Evolutionary conservation across 2,888 invertebrate genomes (phyloP).

Genomic region (Euplexia lucipara): DNA sequence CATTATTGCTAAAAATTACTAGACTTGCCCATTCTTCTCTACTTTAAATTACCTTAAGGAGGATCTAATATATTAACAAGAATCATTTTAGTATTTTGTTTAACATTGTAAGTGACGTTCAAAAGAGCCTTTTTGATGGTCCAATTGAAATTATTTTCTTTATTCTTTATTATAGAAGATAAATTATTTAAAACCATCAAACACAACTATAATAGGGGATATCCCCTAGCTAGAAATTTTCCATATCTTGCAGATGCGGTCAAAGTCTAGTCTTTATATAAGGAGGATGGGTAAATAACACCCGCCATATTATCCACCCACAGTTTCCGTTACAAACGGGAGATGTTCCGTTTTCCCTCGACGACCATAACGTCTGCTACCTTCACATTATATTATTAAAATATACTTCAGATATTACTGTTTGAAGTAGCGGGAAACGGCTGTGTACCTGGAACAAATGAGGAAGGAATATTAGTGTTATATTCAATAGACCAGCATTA

Average conservation of each 20-base stretch:
- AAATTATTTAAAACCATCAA: background rate
- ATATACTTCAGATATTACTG: constrained; percentile 31
- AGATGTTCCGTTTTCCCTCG: constrained; percentile 27
- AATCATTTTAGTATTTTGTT: too few species aligned
- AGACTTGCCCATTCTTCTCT: too few species aligned
- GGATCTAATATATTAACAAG: too few species aligned
- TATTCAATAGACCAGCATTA: background rate
- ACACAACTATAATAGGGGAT: constrained; percentile 6
- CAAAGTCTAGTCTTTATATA: background rate
- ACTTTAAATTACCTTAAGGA: too few species aligned
- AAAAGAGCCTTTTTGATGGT: too few species aligned
- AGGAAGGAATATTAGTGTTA: constrained; percentile 31
- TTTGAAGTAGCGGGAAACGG: constrained; percentile 6
- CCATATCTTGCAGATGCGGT: background rate
- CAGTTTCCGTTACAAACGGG: constrained; percentile 16
- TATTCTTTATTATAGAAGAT: too few species aligned
- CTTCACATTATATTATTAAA: constrained; percentile 41
- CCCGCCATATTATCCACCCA: background rate
- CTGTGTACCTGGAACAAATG: constrained; percentile 54
- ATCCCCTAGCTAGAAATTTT: background rate
- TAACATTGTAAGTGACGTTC: too few species aligned
- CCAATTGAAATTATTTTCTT: too few species aligned
- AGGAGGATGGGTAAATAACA: constrained; percentile 7
- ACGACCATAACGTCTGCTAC: constrained; percentile 30
- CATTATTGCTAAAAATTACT: too few species aligned